Evolutionary conservation across 2,113 vertebrate genomes (phyloP), one percentile per base, ranked within the genome.

Genomic region (Sylvietta virens): DNA sequence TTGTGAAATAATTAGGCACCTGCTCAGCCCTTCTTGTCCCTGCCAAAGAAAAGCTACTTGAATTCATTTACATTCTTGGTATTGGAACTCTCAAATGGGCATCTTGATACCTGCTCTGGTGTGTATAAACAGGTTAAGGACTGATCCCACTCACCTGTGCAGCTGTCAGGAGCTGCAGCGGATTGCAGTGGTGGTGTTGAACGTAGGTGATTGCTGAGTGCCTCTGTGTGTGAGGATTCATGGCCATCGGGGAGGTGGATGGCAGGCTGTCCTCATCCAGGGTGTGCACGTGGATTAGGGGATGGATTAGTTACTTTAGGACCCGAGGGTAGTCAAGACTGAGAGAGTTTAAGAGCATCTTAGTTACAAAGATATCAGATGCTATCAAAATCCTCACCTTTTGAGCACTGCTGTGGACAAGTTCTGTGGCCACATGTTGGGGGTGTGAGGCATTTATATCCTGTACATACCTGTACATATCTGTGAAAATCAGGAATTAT

Each of bases 1-100:
- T 79, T 81, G 84, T 89, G 76, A 81, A 94, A 87, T 93, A 93
- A 78, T 94, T 82, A 85, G 96, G 70, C 66, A 93, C 57, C 71
- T 66, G 88, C 71, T 85, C 77, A 97, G 78, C 35, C 73, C 56
- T 50, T 15, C 64, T 79, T 17, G 20, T 87, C 53, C 65, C 69
- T 95, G 73, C 57, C 23, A 82, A 24, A 67, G 61, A 65, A 90
- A 53, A 42, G 19, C 65, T 65, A 15, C 48, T 78, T 80, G 61
- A 67, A 65, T 91, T 69, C 42, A 5, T 45, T 69, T 71, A 35
- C 14, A 1, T 82, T 90, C 53, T 47, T 61, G 9, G 15, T 79
- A 4, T 35, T 76, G 76, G 40, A 79, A 5, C 73, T 76, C 57
- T 69, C 15, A 48, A 10, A 23, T 56, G 76, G 82, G 44, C 67